Evolutionary conservation across 2,888 invertebrate genomes (phyloP), one percentile per base, ranked within the genome.

Genomic region (Acanthoscelides obtectus): DNA sequence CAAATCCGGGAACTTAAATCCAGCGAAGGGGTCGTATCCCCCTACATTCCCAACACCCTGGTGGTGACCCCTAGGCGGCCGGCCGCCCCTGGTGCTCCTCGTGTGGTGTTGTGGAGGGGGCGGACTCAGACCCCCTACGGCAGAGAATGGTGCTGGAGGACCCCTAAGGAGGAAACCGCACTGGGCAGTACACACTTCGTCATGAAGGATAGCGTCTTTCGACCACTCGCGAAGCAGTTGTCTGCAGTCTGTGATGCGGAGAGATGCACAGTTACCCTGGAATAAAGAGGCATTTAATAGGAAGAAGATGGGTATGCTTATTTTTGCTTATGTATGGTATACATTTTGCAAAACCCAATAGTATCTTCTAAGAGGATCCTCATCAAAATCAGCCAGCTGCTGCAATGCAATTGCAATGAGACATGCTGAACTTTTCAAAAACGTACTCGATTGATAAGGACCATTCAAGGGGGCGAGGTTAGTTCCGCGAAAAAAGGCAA

Each of bases 131-230:
- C 81, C 84, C n/a, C 81, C 79, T 45, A 79, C 78, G 4, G 82
- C 67, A 3, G 76, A 77, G 4, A 77, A 45, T 83, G 85, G 69
- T 86, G 86, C 84, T 1, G 45, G 12, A 1, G 45, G 45, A 63
- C 85, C 86, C 65, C 87, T 86, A 22, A 92, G 85, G 19, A 92
- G 87, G 80, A 93, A 92, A 66, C 94, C 94, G 83, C 97, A 97
- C 86, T 97, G 96, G 2, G 95, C 94, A 20, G 94, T 92, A 86
- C 97, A 97, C 19, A 96, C 95, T 83, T 95, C 94, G 82, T 97
- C 97, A 1, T 92, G 89, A 22, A 93, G 84, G 66, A 96, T 92
- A 0, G 93, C 92, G 27, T 95, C 94, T 71, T 92, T 90, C 70
- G 94, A 92, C 89, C 94, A 95, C 84, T 95, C 94, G 73, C 93